Conservation (phyloP, 1,140 invertebrate genomes). For the Drosophila novamexicana region DNA sequence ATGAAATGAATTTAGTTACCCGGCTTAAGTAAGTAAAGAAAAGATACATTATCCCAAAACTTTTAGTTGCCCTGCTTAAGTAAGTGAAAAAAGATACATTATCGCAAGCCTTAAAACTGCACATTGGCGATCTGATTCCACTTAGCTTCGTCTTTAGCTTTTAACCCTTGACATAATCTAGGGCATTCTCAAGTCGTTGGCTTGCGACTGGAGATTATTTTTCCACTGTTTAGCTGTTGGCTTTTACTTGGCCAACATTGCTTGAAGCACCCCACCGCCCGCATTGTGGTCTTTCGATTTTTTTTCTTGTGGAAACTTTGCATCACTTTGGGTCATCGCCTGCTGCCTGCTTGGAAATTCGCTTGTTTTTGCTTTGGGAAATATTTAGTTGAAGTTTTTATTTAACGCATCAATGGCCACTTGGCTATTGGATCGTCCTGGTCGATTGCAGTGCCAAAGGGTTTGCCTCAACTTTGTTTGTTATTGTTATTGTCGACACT, state of each 20-base stretch:
- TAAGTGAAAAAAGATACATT: too few species aligned
- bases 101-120: too few species aligned
- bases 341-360: slow-evolving; percentile 5
- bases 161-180: too few species aligned
- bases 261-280: not conserved
- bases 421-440: slow-evolving; percentile 53
- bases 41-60: too few species aligned
- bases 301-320: slow-evolving; percentile 51
- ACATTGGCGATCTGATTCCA: not conserved
- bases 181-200: slow-evolving; percentile 1
- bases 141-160: not conserved
- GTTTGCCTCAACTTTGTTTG: slow-evolving; percentile 43
- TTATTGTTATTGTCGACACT: slow-evolving; percentile 19
- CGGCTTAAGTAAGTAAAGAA: too few species aligned
- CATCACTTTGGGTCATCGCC: slow-evolving; percentile 48
- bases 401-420: slow-evolving; percentile 73
- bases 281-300: not conserved
- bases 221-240: slow-evolving; percentile 51
- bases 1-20: too few species aligned
- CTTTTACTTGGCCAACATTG: slow-evolving; percentile 22
- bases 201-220: not conserved
- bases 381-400: slow-evolving; percentile 76
- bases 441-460: slow-evolving; percentile 36
- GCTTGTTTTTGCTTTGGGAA: slow-evolving; percentile 63
- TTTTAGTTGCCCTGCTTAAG: too few species aligned